A percentile compares a stretch with the other conserved stretches of the same genome.
Evolutionary conservation across 2,888 invertebrate species (phyloP).

Genomic region (Polydrusus pterygomalis): DNA sequence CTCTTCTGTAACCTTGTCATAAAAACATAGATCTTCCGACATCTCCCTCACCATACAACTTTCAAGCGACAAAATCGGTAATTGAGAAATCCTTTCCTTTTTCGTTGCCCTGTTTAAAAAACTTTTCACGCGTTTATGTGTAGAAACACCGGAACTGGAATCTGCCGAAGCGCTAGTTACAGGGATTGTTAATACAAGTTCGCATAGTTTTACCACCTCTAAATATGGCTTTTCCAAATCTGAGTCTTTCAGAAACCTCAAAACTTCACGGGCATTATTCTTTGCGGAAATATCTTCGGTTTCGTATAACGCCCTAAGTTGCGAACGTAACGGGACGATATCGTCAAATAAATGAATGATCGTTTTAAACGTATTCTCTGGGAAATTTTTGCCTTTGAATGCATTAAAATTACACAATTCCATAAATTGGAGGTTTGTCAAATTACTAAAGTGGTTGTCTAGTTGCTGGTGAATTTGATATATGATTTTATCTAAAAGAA

Average conservation of each 20-base stretch:
- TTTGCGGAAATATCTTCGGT: slow-evolving; percentile 25
- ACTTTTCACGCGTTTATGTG: slow-evolving; percentile 10
- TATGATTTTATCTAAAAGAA: slow-evolving; percentile 23
- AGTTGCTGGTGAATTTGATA: slow-evolving; percentile 36
- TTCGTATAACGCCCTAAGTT: slow-evolving; percentile 32
- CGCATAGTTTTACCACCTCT: slow-evolving; percentile 45
- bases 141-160: slow-evolving; percentile 18
- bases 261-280: slow-evolving; percentile 25
- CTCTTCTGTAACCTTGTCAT: slow-evolving; percentile 23
- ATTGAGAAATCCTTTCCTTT: not conserved
- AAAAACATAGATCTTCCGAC: slow-evolving; percentile 4
- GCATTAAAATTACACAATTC: slow-evolving; percentile 43
- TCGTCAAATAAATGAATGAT: slow-evolving; percentile 27
- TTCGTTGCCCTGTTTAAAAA: slow-evolving; percentile 3
- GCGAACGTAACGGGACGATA: slow-evolving; percentile 18
- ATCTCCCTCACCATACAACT: slow-evolving; percentile 7
- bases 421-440: slow-evolving; percentile 34
- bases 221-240: not conserved
- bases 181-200: slow-evolving; percentile 49
- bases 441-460: slow-evolving; percentile 33
- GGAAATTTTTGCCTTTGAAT: slow-evolving; percentile 25
- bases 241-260: slow-evolving; percentile 25
- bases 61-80: slow-evolving; percentile 12
- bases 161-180: slow-evolving; percentile 12
- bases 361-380: slow-evolving; percentile 32